A percentile compares a stretch with the other conserved stretches of the same genome.
Evolutionary conservation across 2,888 invertebrate genomes (phyloP).

Genomic region (Chymomyza procnemis): DNA sequence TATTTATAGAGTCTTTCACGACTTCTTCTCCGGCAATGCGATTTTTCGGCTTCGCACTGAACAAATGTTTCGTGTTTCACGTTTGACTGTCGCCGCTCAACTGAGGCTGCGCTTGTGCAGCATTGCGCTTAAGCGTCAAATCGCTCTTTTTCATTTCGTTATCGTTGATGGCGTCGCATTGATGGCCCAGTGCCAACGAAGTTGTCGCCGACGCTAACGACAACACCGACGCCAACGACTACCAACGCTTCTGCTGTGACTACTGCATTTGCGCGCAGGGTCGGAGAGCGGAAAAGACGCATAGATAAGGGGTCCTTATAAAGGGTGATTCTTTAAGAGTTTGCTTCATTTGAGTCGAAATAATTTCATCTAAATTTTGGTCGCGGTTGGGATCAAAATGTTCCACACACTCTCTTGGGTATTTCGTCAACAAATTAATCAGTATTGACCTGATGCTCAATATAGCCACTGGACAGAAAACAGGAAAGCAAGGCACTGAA

Average conservation of each 20-base stretch:
- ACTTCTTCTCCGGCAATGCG: conserved; percentile 15
- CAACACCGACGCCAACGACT: background rate
- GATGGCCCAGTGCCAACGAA: background rate
- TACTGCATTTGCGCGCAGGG: background rate
- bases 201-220: background rate
- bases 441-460: no score
- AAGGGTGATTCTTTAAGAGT: no score
- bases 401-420: no score
- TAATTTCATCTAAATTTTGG: no score
- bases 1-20: conserved; percentile 33
- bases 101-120: conserved; percentile 72
- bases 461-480: no score
- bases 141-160: conserved; percentile 43
- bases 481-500: no score
- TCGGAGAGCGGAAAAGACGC: no score
- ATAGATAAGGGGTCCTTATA: no score
- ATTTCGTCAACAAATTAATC: no score
- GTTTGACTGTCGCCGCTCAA: conserved; percentile 74
- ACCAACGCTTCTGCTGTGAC: background rate
- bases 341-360: no score
- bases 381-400: no score
- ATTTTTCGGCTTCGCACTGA: conserved; percentile 25
- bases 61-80: conserved; percentile 63
- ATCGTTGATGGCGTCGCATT: background rate
- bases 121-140: conserved; percentile 72